A percentile compares a stretch with the other conserved stretches of the same genome.
Conservation (phyloP, 2,113 vertebrate genomes). For the Crotalus helleri region DNA sequence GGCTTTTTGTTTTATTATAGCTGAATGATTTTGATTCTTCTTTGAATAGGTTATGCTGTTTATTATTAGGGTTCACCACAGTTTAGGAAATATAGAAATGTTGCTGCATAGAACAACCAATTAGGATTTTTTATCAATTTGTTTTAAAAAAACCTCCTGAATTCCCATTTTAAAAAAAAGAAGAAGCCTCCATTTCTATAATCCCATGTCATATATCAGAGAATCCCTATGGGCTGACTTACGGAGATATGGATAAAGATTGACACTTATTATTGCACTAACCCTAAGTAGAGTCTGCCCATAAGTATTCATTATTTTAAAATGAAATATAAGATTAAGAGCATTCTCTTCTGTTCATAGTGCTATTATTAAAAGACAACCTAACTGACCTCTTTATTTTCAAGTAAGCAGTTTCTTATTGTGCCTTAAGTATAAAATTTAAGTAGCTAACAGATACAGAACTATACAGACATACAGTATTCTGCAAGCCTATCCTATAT, state of each 20-base stretch:
- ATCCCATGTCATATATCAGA: conserved; percentile 39
- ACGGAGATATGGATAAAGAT: conserved; percentile 19
- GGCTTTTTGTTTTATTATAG: background rate
- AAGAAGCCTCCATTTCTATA: conserved; percentile 42
- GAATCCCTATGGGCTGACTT: conserved; percentile 23
- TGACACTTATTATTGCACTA: conserved; percentile 21
- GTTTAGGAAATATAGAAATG: background rate
- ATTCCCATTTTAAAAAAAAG: conserved; percentile 53
- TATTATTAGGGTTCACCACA: background rate
- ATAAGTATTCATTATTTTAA: conserved; percentile 17
- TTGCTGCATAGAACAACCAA: conserved; percentile 29
- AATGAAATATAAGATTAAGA: background rate
- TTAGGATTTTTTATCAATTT: background rate
- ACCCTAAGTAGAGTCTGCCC: background rate
- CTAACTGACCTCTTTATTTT: background rate
- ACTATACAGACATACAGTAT: background rate
- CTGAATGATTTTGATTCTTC: background rate
- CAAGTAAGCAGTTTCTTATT: background rate
- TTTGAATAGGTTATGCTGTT: background rate
- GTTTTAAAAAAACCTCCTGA: conserved; percentile 25
- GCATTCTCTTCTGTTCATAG: background rate
- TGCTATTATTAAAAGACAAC: background rate
- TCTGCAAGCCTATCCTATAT: background rate
- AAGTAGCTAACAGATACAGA: background rate
- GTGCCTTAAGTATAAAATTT: background rate